Evolutionary conservation across 2,113 vertebrate species (phyloP).

Genomic region (Rhagologus leucostigma): DNA sequence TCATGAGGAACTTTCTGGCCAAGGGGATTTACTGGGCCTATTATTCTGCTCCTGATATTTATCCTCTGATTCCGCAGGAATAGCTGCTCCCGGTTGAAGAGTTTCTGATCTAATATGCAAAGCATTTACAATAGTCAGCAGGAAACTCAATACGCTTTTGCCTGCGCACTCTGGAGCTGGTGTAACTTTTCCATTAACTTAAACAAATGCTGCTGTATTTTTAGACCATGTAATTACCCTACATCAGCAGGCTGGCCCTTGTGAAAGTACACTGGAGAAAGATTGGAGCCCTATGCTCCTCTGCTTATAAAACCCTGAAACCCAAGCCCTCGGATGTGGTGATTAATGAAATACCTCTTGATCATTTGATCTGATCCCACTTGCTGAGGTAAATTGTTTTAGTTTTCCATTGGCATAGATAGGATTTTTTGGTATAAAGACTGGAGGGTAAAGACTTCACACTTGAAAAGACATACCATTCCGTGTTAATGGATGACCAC

Average conservation of each 20-base stretch:
- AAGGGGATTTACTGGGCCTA: slow-evolving; percentile 55
- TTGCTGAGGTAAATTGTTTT: slow-evolving; percentile 71
- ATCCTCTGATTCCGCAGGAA: slow-evolving; percentile 53
- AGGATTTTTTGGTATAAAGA: slow-evolving; percentile 64
- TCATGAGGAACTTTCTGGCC: slow-evolving; percentile 46
- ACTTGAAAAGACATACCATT: slow-evolving; percentile 58
- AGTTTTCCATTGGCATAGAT: slow-evolving; percentile 70
- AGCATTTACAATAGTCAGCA: slow-evolving; percentile 75
- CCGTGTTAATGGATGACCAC: slow-evolving; percentile 19
- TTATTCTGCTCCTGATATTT: slow-evolving; percentile 58
- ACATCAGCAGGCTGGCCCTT: slow-evolving; percentile 71
- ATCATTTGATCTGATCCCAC: slow-evolving; percentile 66
- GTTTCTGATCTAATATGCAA: slow-evolving; percentile 65
- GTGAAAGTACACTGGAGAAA: slow-evolving; percentile 63
- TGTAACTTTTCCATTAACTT: slow-evolving; percentile 70
- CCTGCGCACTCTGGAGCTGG: slow-evolving; percentile 58
- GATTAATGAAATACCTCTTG: slow-evolving; percentile 72
- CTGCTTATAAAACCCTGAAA: slow-evolving; percentile 73
- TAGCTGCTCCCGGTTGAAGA: slow-evolving; percentile 33
- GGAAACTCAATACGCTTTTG: slow-evolving; percentile 72
- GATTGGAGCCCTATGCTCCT: slow-evolving; percentile 58
- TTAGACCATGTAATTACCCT: slow-evolving; percentile 76
- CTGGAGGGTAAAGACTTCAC: slow-evolving; percentile 50
- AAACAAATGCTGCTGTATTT: slow-evolving; percentile 79
- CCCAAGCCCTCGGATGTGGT: slow-evolving; percentile 69